Evolutionary conservation across 2,888 invertebrate genomes (phyloP).

Genomic region (Agriopis aurantiaria): DNA sequence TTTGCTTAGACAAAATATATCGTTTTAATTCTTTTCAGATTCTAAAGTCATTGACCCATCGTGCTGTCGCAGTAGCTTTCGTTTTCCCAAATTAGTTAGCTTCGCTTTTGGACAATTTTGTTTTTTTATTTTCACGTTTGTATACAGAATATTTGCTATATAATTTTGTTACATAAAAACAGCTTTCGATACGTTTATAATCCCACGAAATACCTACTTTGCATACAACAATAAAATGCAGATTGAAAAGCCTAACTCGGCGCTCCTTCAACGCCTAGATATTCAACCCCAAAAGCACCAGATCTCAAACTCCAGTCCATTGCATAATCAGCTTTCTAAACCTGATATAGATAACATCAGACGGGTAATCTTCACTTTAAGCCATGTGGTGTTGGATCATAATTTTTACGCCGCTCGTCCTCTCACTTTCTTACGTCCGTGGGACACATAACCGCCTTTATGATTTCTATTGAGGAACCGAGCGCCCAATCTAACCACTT

Average conservation of each 20-base stretch:
- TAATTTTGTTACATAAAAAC: conserved; percentile 12
- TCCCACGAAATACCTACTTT: conserved; percentile 38
- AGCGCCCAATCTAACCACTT: conserved; percentile 77
- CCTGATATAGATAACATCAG: conserved; percentile 42
- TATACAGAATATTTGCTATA: not conserved
- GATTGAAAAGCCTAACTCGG: conserved; percentile 1
- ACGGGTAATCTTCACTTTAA: conserved; percentile 30
- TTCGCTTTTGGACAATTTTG: no score
- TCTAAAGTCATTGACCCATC: not conserved
- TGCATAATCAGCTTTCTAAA: conserved; percentile 54
- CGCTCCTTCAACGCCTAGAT: conserved; percentile 5
- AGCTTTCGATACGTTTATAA: conserved; percentile 20
- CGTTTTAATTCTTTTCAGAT: not conserved
- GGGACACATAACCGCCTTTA: conserved; percentile 66
- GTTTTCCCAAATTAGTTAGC: conserved; percentile 9
- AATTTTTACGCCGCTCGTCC: conserved; percentile 53
- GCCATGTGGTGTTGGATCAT: conserved; percentile 31
- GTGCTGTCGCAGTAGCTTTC: conserved; percentile 7
- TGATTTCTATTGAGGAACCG: conserved; percentile 67
- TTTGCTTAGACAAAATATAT: not conserved
- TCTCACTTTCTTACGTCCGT: conserved; percentile 74
- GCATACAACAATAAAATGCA: conserved; percentile 29
- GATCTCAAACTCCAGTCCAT: conserved; percentile 25
- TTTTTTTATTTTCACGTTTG: conserved; percentile 7
- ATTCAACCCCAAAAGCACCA: conserved; percentile 15